A percentile compares a stretch with the other conserved stretches of the same genome.
Conservation (phyloP, 2,113 vertebrate genomes). For the Bungarus multicinctus region DNA sequence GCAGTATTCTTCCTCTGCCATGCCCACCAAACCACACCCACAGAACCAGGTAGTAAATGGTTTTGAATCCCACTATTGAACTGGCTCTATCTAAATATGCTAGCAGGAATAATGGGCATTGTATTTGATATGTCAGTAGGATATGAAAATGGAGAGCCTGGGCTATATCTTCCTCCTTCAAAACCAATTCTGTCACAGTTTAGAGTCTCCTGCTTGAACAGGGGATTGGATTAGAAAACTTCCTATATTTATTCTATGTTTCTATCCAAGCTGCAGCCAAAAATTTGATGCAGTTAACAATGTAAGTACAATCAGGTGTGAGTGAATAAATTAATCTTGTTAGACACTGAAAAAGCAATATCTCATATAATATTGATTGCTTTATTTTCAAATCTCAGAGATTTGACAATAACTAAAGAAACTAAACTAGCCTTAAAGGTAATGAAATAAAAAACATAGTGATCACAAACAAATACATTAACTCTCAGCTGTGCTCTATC, state of each 20-base stretch:
- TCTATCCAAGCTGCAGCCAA: too few species aligned
- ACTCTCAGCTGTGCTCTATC: neutral
- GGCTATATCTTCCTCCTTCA: neutral
- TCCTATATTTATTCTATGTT: too few species aligned
- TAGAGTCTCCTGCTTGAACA: too few species aligned
- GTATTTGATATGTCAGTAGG: too few species aligned
- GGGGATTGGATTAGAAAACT: too few species aligned
- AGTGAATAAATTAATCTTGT: neutral
- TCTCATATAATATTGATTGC: neutral
- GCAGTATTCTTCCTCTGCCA: too few species aligned
- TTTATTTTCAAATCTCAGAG: neutral
- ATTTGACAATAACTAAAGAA: neutral
- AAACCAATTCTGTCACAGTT: neutral
- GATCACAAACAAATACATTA: slow-evolving; percentile 20
- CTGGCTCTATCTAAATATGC: too few species aligned
- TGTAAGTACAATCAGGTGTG: neutral
- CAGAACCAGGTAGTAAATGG: too few species aligned
- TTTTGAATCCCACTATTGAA: too few species aligned
- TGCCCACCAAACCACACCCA: too few species aligned
- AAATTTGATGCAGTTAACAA: neutral
- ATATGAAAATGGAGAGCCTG: too few species aligned
- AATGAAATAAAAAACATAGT: slow-evolving; percentile 10
- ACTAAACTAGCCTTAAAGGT: slow-evolving; percentile 1
- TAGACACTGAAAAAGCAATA: neutral
- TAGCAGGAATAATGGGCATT: too few species aligned